These are phyloP conservation scores for Polypedilum pembai DNA, from an alignment of 1,140 invertebrate genomes.

Conservation along the genomic window DNA sequence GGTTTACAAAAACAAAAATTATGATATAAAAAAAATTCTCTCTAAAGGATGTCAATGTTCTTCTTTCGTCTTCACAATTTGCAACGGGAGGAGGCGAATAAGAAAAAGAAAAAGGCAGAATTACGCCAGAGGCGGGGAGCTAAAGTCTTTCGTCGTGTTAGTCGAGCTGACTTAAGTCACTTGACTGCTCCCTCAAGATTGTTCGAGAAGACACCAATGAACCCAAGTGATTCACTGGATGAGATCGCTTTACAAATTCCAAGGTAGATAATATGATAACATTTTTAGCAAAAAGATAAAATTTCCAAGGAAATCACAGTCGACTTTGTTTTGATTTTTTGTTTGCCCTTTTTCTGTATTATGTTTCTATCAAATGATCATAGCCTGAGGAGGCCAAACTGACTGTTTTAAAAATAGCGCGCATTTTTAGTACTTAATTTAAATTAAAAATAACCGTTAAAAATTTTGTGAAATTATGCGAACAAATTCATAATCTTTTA, in stretches of 20 bases:
- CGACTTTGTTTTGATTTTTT: no score
- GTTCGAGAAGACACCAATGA: constrained; percentile 72
- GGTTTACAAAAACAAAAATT: neutral
- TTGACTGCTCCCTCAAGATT: constrained; percentile 66
- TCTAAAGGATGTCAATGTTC: constrained; percentile 78
- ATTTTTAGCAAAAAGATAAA: no score
- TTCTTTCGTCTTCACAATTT: constrained; percentile 89
- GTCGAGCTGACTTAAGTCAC: constrained; percentile 42
- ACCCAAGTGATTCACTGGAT: constrained; percentile 78
- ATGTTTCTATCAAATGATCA: no score
- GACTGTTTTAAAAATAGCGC: no score
- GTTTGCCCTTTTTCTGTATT: no score
- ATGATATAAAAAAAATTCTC: no score
- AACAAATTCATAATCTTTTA: no score
- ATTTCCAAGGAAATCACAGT: no score
- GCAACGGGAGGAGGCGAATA: constrained; percentile 67
- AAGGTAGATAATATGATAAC: constrained; percentile 64
- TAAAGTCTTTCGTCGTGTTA: constrained; percentile 45
- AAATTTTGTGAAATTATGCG: no score
- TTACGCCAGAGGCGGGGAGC: constrained; percentile 44
- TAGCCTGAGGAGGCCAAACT: no score
- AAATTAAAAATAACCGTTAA: no score
- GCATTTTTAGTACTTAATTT: no score
- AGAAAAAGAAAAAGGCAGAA: constrained; percentile 49
- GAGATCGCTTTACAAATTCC: constrained; percentile 87